Evolutionary conservation across 2,113 vertebrate species (phyloP).

Genomic region (Chaenocephalus aceratus): DNA sequence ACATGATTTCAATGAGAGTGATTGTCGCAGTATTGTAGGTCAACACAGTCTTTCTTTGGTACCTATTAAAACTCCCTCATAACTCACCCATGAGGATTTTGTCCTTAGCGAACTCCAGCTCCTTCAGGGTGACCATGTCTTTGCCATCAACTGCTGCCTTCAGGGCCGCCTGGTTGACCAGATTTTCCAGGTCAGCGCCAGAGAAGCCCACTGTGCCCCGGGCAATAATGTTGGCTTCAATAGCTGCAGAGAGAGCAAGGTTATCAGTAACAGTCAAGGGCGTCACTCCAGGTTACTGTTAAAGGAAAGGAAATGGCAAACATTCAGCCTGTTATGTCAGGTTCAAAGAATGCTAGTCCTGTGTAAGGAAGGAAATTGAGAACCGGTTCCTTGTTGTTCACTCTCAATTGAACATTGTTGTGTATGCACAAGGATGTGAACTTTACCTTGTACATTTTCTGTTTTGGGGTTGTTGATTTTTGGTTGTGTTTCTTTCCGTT

Average conservation of each 20-base stretch:
- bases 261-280: background rate
- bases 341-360: background rate
- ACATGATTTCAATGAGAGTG: background rate
- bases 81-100: conserved; percentile 97
- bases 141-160: conserved; percentile 97
- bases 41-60: background rate
- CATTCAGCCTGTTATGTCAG: background rate
- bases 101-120: conserved; percentile 97
- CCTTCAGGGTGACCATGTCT: conserved; percentile 97
- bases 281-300: background rate
- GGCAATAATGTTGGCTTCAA: conserved; percentile 94
- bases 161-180: conserved; percentile 97
- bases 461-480: no score
- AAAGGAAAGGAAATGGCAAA: background rate
- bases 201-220: conserved; percentile 98
- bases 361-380: no score
- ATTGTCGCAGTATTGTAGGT: background rate
- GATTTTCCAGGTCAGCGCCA: conserved; percentile 97
- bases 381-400: no score
- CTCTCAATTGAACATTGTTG: no score
- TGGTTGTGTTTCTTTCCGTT: no score
- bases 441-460: no score
- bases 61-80: background rate
- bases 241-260: conserved; percentile 64
- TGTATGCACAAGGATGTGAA: no score